Percentiles rank a stretch among this genome's conserved stretches.
These are phyloP conservation scores for Araneus ventricosus DNA, from an alignment of 1,140 invertebrate genomes.

Conservation along the genomic window DNA sequence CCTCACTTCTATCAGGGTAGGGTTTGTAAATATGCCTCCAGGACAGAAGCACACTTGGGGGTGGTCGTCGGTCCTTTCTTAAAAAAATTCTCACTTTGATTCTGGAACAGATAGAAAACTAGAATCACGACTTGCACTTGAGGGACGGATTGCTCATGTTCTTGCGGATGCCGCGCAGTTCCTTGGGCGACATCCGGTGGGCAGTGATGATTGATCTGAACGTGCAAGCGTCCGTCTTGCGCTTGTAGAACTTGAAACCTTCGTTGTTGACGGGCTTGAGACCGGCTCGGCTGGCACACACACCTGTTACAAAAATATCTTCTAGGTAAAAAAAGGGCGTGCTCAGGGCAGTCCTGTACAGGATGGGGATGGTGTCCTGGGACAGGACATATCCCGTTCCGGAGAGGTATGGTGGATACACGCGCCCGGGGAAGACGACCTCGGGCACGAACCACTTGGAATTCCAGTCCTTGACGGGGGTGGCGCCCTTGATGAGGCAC, in stretches of 20 bases:
- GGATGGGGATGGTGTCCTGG: slow-evolving; percentile 79
- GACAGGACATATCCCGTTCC: slow-evolving; percentile 92
- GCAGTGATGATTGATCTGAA: slow-evolving; percentile 75
- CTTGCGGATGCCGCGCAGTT: slow-evolving; percentile 70
- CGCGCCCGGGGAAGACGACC: slow-evolving; percentile 87
- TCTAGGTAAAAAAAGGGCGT: slow-evolving; percentile 79
- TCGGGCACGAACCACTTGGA: slow-evolving; percentile 89
- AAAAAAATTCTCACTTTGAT: slow-evolving; percentile 22
- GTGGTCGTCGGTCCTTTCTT: not conserved
- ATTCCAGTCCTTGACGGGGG: slow-evolving; percentile 85
- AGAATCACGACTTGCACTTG: slow-evolving; percentile 73
- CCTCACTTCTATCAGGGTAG: too few species aligned
- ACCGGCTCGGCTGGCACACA: slow-evolving; percentile 71
- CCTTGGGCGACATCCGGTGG: slow-evolving; percentile 74
- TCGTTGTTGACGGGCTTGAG: slow-evolving; percentile 72
- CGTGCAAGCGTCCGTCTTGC: slow-evolving; percentile 74
- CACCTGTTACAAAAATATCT: slow-evolving; percentile 81
- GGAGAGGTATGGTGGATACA: slow-evolving; percentile 91
- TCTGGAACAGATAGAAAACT: slow-evolving; percentile 27
- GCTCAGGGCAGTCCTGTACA: slow-evolving; percentile 78
- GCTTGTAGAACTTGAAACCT: slow-evolving; percentile 76
- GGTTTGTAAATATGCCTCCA: too few species aligned
- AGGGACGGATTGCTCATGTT: slow-evolving; percentile 70
- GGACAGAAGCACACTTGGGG: slow-evolving; percentile 17
- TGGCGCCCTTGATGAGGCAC: slow-evolving; percentile 87